These are phyloP conservation scores for Telmatochromis sp. DNA, from an alignment of 2,113 vertebrate species.

Conservation along the genomic window DNA sequence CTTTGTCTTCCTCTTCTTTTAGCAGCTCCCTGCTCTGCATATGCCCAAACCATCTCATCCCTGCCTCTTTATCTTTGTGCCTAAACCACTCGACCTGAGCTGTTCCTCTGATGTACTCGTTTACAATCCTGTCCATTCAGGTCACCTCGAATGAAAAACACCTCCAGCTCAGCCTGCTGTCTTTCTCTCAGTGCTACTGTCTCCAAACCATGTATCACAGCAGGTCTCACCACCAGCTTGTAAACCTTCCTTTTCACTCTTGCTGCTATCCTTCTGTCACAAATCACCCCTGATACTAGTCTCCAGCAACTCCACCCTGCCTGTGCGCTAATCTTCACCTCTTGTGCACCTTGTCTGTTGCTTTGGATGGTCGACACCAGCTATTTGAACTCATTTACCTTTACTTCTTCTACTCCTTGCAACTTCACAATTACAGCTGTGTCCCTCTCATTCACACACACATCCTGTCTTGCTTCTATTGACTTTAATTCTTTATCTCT, in stretches of 20 bases:
- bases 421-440: background rate
- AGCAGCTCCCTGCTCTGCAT: background rate
- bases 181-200: background rate
- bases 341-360: background rate
- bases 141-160: background rate
- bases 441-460: accelerated
- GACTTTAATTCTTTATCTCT: background rate
- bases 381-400: background rate
- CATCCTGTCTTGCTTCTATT: background rate
- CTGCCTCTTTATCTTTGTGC: background rate
- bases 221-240: background rate
- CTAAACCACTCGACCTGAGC: background rate
- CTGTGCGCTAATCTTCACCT: background rate
- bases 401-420: background rate
- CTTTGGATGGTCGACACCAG: background rate
- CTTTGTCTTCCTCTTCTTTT: background rate
- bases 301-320: background rate
- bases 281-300: background rate
- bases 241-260: background rate
- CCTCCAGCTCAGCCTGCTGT: background rate
- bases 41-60: background rate
- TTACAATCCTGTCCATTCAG: background rate
- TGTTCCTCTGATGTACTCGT: background rate
- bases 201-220: background rate
- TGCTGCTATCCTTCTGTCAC: background rate